These are phyloP conservation scores for Clarias batrachus DNA, from an alignment of 2,113 vertebrate species.

Conservation along the genomic window DNA sequence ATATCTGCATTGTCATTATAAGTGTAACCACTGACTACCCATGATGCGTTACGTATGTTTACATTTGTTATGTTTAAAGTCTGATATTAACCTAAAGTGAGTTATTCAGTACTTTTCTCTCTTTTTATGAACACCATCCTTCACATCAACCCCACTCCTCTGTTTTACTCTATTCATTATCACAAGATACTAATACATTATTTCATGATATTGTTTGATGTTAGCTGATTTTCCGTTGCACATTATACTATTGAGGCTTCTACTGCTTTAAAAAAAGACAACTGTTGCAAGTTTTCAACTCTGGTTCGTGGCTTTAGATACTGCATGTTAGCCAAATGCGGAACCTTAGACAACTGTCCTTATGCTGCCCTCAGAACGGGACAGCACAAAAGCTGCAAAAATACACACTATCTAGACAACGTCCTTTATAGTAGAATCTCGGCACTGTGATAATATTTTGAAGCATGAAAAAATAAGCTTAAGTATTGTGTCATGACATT, in stretches of 20 bases:
- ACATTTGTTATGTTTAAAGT: neutral
- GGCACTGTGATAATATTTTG: neutral
- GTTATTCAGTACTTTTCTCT: neutral
- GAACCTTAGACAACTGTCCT: slow-evolving; percentile 22
- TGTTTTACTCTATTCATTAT: neutral
- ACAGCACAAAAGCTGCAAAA: neutral
- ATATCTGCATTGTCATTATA: neutral
- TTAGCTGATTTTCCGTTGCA: neutral
- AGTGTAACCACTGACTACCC: neutral
- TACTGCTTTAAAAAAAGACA: neutral
- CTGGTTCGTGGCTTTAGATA: neutral
- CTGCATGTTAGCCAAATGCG: slow-evolving; percentile 18
- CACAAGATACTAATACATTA: neutral
- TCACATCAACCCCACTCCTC: neutral
- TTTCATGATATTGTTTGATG: neutral
- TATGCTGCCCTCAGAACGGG: slow-evolving; percentile 18
- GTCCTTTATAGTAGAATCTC: neutral
- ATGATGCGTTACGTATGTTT: neutral
- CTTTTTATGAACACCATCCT: neutral
- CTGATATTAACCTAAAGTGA: neutral
- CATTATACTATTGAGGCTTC: neutral
- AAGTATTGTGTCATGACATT: neutral
- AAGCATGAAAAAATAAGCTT: neutral
- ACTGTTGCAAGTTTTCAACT: neutral
- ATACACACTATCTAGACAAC: neutral